phyloP scores from a whole-genome alignment of 2,113 vertebrate genomes.

The Elephantulus edwardii region DNA sequence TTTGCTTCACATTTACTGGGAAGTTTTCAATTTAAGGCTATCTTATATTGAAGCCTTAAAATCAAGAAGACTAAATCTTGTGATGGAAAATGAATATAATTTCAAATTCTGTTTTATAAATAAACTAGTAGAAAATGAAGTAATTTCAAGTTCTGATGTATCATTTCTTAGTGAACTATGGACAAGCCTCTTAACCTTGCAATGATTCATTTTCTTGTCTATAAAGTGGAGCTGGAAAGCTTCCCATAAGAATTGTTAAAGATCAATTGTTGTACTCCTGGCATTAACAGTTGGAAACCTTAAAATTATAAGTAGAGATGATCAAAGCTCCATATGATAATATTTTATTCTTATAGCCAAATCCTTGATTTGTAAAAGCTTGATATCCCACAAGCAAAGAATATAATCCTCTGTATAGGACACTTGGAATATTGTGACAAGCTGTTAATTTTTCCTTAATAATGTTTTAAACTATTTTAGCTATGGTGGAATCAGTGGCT shows the following conservation, averaged over 20 bases:
- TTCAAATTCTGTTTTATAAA: no score
- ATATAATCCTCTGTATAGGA: not conserved
- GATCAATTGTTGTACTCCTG: not conserved
- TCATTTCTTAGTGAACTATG: not conserved
- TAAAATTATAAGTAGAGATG: not conserved
- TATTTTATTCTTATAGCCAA: not conserved
- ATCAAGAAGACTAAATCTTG: not conserved
- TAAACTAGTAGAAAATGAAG: no score
- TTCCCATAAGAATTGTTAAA: not conserved
- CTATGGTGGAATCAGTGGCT: fast-evolving
- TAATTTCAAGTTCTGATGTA: no score
- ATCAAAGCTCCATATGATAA: not conserved
- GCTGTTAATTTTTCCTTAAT: not conserved
- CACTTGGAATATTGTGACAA: not conserved
- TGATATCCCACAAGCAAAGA: not conserved
- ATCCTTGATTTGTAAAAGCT: slow-evolving; percentile 10
- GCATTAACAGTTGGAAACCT: not conserved
- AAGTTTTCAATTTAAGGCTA: slow-evolving; percentile 10
- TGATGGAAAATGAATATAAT: not conserved
- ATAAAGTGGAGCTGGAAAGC: not conserved
- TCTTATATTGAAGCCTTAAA: not conserved
- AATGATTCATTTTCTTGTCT: not conserved
- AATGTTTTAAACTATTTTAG: not conserved
- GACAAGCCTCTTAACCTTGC: not conserved
- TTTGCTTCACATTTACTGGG: not conserved